Percentiles rank a stretch among this genome's conserved stretches.
Evolutionary conservation across 1,140 invertebrate genomes (phyloP).

Genomic region (Teleogryllus occipitalis): DNA sequence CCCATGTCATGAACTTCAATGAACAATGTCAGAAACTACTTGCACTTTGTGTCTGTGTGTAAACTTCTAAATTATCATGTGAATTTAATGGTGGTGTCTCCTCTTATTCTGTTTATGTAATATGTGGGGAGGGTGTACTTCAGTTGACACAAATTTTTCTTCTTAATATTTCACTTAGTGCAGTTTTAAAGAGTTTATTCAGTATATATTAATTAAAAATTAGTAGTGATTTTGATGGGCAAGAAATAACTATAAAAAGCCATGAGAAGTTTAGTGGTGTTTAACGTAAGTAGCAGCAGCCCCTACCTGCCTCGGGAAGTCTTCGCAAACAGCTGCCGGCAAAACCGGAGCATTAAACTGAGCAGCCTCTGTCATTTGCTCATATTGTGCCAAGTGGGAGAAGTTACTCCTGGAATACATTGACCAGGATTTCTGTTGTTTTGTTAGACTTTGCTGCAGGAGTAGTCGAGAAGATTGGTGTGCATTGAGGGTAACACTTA

Average conservation of each 20-base stretch:
- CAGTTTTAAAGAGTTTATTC: background rate
- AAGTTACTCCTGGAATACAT: background rate
- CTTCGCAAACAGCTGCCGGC: background rate
- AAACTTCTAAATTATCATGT: background rate
- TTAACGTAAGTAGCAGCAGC: slow-evolving; percentile 16
- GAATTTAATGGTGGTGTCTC: background rate
- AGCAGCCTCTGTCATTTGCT: background rate
- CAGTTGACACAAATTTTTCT: background rate
- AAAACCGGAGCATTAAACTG: background rate
- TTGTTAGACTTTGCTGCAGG: background rate
- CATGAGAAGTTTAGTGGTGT: slow-evolving; percentile 10
- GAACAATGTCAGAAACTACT: background rate
- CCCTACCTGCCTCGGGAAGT: slow-evolving; percentile 16
- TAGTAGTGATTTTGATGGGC: background rate
- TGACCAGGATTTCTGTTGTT: background rate
- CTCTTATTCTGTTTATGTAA: background rate
- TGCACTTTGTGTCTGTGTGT: background rate
- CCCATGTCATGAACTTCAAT: background rate
- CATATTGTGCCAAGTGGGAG: background rate
- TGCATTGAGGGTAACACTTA: background rate
- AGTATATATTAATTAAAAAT: slow-evolving; percentile 4
- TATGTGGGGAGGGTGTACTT: background rate
- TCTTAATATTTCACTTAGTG: background rate
- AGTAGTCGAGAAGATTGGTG: background rate
- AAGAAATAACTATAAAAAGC: background rate